A percentile compares a stretch with the other conserved stretches of the same genome.
These are phyloP conservation scores for Agrilus cyanescens DNA, from an alignment of 2,888 invertebrate genomes.

Conservation along the genomic window DNA sequence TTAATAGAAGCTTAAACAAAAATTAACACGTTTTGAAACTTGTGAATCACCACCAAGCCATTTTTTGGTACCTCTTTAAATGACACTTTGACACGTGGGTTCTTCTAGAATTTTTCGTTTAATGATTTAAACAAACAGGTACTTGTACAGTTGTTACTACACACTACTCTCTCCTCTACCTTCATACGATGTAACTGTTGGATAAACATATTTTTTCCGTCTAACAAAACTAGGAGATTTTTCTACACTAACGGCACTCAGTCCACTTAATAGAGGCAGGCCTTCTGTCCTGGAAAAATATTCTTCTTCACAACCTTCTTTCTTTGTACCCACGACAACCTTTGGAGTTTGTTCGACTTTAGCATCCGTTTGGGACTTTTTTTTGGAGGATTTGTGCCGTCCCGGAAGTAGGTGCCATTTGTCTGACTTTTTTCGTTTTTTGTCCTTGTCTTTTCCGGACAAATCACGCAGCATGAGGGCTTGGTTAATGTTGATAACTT, in stretches of 20 bases:
- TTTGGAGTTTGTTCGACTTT: slow-evolving; percentile 20
- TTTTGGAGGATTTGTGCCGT: slow-evolving; percentile 15
- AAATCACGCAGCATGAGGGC: slow-evolving; percentile 16
- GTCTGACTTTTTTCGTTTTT: slow-evolving; percentile 12
- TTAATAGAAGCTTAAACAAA: no score
- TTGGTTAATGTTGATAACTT: slow-evolving; percentile 29
- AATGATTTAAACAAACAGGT: no score
- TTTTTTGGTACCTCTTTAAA: no score
- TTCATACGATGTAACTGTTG: slow-evolving; percentile 36
- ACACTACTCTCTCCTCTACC: slow-evolving; percentile 45
- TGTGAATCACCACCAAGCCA: no score
- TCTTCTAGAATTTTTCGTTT: no score
- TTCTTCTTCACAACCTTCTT: slow-evolving; percentile 27
- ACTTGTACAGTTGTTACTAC: slow-evolving; percentile 20
- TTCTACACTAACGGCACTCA: slow-evolving; percentile 32
- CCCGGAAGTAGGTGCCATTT: slow-evolving; percentile 20
- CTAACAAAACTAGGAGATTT: slow-evolving; percentile 45
- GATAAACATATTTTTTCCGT: slow-evolving; percentile 51
- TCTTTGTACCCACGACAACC: slow-evolving; percentile 20
- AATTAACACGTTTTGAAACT: no score
- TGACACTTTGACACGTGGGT: no score
- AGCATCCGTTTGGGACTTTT: slow-evolving; percentile 14
- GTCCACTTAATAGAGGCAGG: slow-evolving; percentile 43
- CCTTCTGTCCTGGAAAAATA: slow-evolving; percentile 38
- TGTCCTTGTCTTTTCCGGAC: slow-evolving; percentile 10